Conservation (phyloP, 2,888 invertebrate species). For the Antitype chi region DNA sequence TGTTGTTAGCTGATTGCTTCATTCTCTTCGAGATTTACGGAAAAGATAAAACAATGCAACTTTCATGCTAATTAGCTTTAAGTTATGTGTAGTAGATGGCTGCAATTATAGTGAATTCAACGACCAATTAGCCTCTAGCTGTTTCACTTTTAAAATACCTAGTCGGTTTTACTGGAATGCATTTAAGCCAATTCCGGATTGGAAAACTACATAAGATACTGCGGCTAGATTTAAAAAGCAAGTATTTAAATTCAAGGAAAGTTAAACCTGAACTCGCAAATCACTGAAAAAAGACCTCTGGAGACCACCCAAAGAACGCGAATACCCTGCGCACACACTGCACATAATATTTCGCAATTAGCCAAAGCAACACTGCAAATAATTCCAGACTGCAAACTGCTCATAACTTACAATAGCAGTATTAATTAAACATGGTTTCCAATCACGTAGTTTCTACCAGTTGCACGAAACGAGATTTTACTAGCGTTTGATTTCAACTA, state of each 20-base stretch:
- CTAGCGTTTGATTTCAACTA: slow-evolving; percentile 40
- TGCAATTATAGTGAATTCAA: slow-evolving; percentile 32
- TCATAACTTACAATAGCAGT: slow-evolving; percentile 31
- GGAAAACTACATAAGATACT: background rate
- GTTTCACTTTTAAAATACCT: slow-evolving; percentile 37
- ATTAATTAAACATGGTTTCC: slow-evolving; percentile 40
- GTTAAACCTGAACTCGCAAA: slow-evolving; percentile 1
- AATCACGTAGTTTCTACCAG: slow-evolving; percentile 31
- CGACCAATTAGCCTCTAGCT: slow-evolving; percentile 34
- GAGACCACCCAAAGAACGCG: slow-evolving; percentile 13
- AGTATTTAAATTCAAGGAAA: slow-evolving; percentile 9
- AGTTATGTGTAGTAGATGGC: slow-evolving; percentile 57
- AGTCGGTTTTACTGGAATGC: background rate
- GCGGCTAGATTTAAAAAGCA: background rate
- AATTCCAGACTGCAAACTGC: slow-evolving; percentile 6
- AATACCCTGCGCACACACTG: background rate
- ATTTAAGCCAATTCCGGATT: slow-evolving; percentile 21
- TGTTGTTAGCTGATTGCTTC: slow-evolving; percentile 58
- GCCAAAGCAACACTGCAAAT: slow-evolving; percentile 26
- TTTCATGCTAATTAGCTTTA: slow-evolving; percentile 59
- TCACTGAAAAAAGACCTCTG: background rate
- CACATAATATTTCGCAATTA: slow-evolving; percentile 38
- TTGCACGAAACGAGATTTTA: slow-evolving; percentile 28
- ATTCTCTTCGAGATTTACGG: slow-evolving; percentile 56
- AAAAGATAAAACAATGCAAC: slow-evolving; percentile 61